Percentiles rank a stretch among this genome's conserved stretches.
These are phyloP conservation scores for Stenoptilia bipunctidactyla DNA, from an alignment of 2,888 invertebrate genomes.

Conservation along the genomic window DNA sequence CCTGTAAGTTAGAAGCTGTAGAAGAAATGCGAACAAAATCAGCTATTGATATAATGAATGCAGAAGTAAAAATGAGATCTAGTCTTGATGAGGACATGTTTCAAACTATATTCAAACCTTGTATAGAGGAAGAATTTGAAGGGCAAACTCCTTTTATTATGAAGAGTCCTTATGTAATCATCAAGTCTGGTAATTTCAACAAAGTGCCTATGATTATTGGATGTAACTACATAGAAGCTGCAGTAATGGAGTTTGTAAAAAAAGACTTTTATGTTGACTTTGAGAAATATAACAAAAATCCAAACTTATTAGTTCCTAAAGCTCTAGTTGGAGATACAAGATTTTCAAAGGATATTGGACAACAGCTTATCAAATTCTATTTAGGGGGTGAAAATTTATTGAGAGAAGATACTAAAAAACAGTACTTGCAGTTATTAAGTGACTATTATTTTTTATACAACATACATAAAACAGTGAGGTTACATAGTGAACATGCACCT, in stretches of 20 bases:
- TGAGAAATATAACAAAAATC: slow-evolving; percentile 40
- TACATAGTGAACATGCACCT: slow-evolving; percentile 38
- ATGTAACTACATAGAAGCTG: slow-evolving; percentile 45
- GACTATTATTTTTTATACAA: slow-evolving; percentile 55
- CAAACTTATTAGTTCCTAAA: slow-evolving; percentile 39
- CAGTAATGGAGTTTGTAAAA: slow-evolving; percentile 30
- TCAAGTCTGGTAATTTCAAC: slow-evolving; percentile 50
- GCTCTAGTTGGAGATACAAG: slow-evolving; percentile 31
- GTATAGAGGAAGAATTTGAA: slow-evolving; percentile 53
- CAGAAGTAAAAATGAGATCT: slow-evolving; percentile 19
- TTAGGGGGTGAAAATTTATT: slow-evolving; percentile 36
- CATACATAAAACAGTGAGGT: slow-evolving; percentile 43
- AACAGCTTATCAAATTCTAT: slow-evolving; percentile 46
- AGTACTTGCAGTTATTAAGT: slow-evolving; percentile 48
- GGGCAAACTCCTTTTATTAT: slow-evolving; percentile 50
- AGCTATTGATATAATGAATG: slow-evolving; percentile 32
- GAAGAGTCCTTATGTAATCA: slow-evolving; percentile 40
- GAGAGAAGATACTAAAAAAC: slow-evolving; percentile 36
- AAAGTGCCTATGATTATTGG: slow-evolving; percentile 60
- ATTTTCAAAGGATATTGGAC: slow-evolving; percentile 34
- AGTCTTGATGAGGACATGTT: slow-evolving; percentile 24
- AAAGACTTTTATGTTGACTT: slow-evolving; percentile 37
- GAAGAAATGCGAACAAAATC: slow-evolving; percentile 36
- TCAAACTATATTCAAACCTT: slow-evolving; percentile 46
- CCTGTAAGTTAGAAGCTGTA: slow-evolving; percentile 35